Evolutionary conservation across 2,113 vertebrate species (phyloP), one percentile per base, ranked within the genome.

Genomic region (Dromaius novaehollandiae): DNA sequence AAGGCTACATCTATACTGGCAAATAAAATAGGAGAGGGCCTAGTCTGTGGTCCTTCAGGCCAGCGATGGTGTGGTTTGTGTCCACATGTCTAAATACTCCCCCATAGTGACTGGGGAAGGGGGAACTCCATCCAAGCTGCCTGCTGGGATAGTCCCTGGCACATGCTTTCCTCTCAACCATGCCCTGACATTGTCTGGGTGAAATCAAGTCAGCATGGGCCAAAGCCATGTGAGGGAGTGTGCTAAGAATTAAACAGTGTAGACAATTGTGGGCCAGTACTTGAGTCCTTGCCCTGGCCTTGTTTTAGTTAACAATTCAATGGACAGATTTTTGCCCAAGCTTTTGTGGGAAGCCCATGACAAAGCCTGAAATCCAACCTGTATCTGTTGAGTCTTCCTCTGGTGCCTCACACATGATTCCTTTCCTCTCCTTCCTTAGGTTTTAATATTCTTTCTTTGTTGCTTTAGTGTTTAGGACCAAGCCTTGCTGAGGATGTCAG

Each of bases 221-320:
- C 60, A 92, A 83, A 88, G 55, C 60, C 79, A 64, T 88, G 50
- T 55, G 50, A 93, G 53, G 86, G 82, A 91, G 44, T 60, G 64
- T 91, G 82, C 63, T 95, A 96, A 81, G 75, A 86, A 93, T 95
- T 95, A 96, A 88, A 63, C 18, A 83, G 26, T n/a, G 34, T 44
- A 96, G 90, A 93, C 93, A 95, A 83, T 92, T 86, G 76, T 68
- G 73, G 79, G 34, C 68, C 82, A 86, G 44, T 60, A 77, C 40
- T 94, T 86, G 70, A 86, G 82, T 80, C 55, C 71, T 83, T 93
- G 26, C 44, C 40, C 32, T 75, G 32, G 79, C 8, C 76, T 94
- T 96, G 71, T 96, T 97, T 96, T 90, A 96, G 93, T 96, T 96
- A 94, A 36, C 17, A 69, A 71, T 91, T 90, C 25, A 85, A 82